Conservation (phyloP, 2,888 invertebrate species). For the Girardia tigrina region DNA sequence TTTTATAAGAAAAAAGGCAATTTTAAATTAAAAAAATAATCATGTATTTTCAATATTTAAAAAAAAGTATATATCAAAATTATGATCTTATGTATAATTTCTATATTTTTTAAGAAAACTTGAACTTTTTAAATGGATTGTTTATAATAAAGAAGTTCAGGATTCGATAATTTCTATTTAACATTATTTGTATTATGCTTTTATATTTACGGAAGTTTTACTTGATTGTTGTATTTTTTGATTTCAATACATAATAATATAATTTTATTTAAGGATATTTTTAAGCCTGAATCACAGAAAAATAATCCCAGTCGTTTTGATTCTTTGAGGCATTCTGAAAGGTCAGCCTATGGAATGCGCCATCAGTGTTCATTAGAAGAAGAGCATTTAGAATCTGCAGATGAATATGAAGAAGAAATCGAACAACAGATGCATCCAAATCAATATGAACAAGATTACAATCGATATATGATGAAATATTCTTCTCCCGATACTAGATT, state of each 20-base stretch:
- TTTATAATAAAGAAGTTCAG: too few relatives aligned
- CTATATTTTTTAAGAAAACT: too few relatives aligned
- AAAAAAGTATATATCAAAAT: too few relatives aligned
- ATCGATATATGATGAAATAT: slow-evolving; percentile 19
- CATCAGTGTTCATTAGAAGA: slow-evolving; percentile 7
- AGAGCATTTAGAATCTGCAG: background rate
- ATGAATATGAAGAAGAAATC: slow-evolving; percentile 14
- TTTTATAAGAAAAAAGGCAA: too few relatives aligned
- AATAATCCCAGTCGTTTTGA: background rate
- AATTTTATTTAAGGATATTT: background rate
- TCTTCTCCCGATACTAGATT: background rate
- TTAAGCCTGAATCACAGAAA: background rate
- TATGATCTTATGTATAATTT: too few relatives aligned
- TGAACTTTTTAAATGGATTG: too few relatives aligned
- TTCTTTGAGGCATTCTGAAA: background rate
- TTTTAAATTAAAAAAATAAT: too few relatives aligned
- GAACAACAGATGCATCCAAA: background rate
- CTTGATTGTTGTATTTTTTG: background rate
- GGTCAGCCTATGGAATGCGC: background rate
- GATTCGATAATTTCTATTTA: background rate
- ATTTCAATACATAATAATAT: background rate
- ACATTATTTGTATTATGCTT: background rate
- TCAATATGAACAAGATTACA: slow-evolving; percentile 7
- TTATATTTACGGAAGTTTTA: background rate
- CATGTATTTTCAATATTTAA: too few relatives aligned